phyloP scores from a whole-genome alignment of 2,113 vertebrate species.

The Etheostoma cragini region DNA sequence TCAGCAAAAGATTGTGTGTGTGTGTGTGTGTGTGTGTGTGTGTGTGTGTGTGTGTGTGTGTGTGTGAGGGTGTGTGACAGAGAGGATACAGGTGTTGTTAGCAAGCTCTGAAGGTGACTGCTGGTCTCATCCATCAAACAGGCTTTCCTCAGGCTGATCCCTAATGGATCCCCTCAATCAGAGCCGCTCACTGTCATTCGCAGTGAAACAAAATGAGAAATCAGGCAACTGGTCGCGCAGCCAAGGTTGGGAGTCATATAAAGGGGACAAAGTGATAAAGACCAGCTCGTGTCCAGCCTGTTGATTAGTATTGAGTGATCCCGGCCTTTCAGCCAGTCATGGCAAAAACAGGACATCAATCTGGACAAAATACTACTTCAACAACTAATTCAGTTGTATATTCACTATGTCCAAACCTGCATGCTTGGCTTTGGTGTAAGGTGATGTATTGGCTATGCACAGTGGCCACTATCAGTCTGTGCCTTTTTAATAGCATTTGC shows the following conservation, averaged over 20 bases:
- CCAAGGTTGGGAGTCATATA: slow-evolving; percentile 84
- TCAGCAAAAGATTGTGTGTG: slow-evolving; percentile 82
- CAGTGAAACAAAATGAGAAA: slow-evolving; percentile 82
- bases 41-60: slow-evolving; percentile 86
- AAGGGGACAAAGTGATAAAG: slow-evolving; percentile 85
- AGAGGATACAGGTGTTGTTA: slow-evolving; percentile 97
- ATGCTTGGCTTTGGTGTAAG: slow-evolving; percentile 10
- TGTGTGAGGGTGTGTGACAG: slow-evolving; percentile 89
- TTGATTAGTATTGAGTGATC: slow-evolving; percentile 82
- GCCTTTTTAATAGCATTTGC: slow-evolving; percentile 44
- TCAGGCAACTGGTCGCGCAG: slow-evolving; percentile 80
- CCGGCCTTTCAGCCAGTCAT: slow-evolving; percentile 71
- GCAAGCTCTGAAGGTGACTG: slow-evolving; percentile 97
- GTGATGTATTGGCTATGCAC: slow-evolving; percentile 17
- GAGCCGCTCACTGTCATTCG: slow-evolving; percentile 82
- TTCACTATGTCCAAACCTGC: slow-evolving; percentile 18
- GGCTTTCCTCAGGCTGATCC: slow-evolving; percentile 96
- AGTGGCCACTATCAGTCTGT: neutral
- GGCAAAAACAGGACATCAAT: slow-evolving; percentile 72
- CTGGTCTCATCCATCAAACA: slow-evolving; percentile 97
- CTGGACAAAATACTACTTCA: slow-evolving; percentile 66
- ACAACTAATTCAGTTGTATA: slow-evolving; percentile 49
- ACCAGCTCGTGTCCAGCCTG: slow-evolving; percentile 83
- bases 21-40: neutral
- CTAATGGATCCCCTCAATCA: slow-evolving; percentile 99